A percentile compares a stretch with the other conserved stretches of the same genome.
Evolutionary conservation across 2,113 vertebrate genomes (phyloP).

Genomic region (Excalfactoria chinensis): DNA sequence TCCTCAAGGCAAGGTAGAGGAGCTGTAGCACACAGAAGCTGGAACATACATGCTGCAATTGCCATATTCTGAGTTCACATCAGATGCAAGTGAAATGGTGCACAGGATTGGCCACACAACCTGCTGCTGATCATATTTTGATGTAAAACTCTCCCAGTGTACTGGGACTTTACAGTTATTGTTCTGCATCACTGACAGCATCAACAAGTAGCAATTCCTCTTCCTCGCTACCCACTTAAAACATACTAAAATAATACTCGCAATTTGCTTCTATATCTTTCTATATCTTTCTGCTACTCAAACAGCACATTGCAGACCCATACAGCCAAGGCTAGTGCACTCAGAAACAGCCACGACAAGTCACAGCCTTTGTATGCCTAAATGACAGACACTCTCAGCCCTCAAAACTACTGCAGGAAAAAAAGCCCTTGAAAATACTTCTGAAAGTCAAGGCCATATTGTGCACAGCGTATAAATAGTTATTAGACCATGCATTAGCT

Average conservation of each 20-base stretch:
- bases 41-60: neutral
- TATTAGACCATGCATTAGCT: neutral
- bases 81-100: neutral
- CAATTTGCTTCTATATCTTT: neutral
- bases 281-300: neutral
- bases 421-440: neutral
- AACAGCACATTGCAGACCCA: neutral
- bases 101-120: neutral
- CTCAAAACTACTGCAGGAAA: neutral
- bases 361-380: neutral
- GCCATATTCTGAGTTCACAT: neutral
- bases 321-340: neutral
- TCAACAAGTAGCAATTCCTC: neutral
- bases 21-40: neutral
- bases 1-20: neutral
- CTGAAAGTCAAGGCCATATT: conserved; percentile 28
- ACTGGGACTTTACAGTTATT: neutral
- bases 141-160: neutral
- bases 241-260: neutral
- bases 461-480: neutral
- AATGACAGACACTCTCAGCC: neutral
- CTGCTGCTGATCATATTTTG: neutral
- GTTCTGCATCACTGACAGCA: neutral
- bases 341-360: conserved; percentile 16
- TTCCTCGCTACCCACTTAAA: neutral